These are phyloP conservation scores for Desmophyllum pertusum DNA, from an alignment of 92 coral and sea anemone genomes.

Conservation along the genomic window DNA sequence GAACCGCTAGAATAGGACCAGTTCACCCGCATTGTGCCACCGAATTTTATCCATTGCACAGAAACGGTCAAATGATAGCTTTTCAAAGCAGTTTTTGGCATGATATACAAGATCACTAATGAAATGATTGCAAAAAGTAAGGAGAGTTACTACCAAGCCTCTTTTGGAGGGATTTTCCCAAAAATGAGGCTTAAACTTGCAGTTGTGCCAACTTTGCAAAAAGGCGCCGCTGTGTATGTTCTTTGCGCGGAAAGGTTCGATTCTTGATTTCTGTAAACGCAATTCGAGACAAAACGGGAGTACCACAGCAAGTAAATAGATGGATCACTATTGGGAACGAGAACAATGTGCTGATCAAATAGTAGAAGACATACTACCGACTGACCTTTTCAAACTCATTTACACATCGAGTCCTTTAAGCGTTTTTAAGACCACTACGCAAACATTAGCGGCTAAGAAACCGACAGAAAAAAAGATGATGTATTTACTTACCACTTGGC, in stretches of 20 bases:
- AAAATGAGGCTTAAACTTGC: neutral
- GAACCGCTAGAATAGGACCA: no score
- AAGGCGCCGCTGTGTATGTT: neutral
- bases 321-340: neutral
- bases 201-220: neutral
- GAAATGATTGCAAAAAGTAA: neutral
- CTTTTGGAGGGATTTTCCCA: neutral
- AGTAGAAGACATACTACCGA: neutral
- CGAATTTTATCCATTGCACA: neutral
- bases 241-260: neutral
- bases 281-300: neutral
- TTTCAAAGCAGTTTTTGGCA: neutral
- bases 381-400: no score
- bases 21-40: no score
- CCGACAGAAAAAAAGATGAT: neutral
- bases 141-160: neutral
- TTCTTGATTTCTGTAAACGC: neutral
- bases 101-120: neutral
- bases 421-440: neutral
- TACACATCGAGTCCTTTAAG: neutral
- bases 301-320: neutral
- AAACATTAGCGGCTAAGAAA: neutral
- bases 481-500: neutral
- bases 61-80: neutral
- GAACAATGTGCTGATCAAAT: neutral